Percentiles rank a stretch among this genome's conserved stretches.
Evolutionary conservation across 2,797 vertebrate genomes (phyloP).

Genomic region (Pantherophis alleghaniensis): DNA sequence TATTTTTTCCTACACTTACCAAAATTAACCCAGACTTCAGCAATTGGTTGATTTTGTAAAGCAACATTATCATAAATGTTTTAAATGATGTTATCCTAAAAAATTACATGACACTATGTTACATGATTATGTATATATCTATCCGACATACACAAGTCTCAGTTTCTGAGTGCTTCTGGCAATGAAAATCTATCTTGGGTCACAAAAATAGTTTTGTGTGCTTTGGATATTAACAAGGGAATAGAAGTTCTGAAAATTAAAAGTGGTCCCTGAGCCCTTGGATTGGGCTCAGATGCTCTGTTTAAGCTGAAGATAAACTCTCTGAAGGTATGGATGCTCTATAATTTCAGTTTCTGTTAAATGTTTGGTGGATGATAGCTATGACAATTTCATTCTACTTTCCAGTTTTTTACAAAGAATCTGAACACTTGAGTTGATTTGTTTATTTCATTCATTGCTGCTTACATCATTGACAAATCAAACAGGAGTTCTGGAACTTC

Average conservation of each 20-base stretch:
- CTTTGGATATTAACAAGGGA: neutral
- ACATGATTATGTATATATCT: neutral
- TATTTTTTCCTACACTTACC: neutral
- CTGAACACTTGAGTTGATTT: neutral
- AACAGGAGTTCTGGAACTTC: neutral
- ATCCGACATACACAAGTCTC: neutral
- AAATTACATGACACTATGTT: neutral
- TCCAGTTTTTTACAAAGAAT: neutral
- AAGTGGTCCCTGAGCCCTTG: neutral
- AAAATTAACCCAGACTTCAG: neutral
- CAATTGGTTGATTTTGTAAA: neutral
- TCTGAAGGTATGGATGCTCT: neutral
- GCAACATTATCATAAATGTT: neutral
- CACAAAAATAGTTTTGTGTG: neutral
- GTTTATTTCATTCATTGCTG: neutral
- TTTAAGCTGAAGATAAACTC: neutral
- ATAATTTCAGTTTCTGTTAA: neutral
- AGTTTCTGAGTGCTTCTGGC: neutral
- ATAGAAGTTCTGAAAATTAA: neutral
- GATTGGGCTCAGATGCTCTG: neutral
- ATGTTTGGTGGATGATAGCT: neutral
- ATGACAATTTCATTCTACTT: neutral
- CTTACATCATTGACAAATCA: neutral
- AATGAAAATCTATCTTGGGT: neutral
- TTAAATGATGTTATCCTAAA: neutral